A percentile compares a stretch with the other conserved stretches of the same genome.
Evolutionary conservation across 1,140 invertebrate species (phyloP).

Genomic region (Hycleus cichorii): DNA sequence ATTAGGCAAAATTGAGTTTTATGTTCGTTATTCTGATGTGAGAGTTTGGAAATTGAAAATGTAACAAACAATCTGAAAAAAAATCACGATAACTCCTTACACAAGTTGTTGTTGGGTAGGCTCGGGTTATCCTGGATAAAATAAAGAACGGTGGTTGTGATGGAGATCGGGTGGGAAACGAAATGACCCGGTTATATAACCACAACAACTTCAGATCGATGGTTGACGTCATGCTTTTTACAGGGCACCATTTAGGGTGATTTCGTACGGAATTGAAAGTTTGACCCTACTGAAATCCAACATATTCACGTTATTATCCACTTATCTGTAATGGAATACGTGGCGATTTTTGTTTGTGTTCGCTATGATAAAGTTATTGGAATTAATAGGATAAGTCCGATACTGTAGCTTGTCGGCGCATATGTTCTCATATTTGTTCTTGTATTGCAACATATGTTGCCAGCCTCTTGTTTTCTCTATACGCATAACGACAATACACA

Average conservation of each 20-base stretch:
- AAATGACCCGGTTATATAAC: slow-evolving; percentile 16
- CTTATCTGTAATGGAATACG: too few species aligned
- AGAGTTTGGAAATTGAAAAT: too few species aligned
- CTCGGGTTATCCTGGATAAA: slow-evolving; percentile 18
- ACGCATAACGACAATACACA: slow-evolving; percentile 19
- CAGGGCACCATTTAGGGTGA: slow-evolving; percentile 14
- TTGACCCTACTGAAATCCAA: too few species aligned
- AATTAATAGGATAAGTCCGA: background rate
- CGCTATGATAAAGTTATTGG: too few species aligned
- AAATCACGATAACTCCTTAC: slow-evolving; percentile 8
- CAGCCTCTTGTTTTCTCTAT: slow-evolving; percentile 11
- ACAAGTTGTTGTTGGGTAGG: slow-evolving; percentile 21
- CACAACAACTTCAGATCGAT: slow-evolving; percentile 17
- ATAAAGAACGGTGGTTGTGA: slow-evolving; percentile 5
- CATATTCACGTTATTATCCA: too few species aligned
- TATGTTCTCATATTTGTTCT: slow-evolving; percentile 18
- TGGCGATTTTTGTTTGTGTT: too few species aligned
- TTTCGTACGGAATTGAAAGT: background rate
- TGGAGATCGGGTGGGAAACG: slow-evolving; percentile 2
- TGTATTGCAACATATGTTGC: slow-evolving; percentile 20
- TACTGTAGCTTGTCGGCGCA: slow-evolving; percentile 3
- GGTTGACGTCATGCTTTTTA: slow-evolving; percentile 13
- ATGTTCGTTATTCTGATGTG: too few species aligned
- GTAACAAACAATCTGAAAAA: too few species aligned
- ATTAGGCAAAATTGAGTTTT: too few species aligned